These are phyloP conservation scores for Elanus axillaris DNA, from an alignment of 2,113 vertebrate genomes.

Conservation along the genomic window DNA sequence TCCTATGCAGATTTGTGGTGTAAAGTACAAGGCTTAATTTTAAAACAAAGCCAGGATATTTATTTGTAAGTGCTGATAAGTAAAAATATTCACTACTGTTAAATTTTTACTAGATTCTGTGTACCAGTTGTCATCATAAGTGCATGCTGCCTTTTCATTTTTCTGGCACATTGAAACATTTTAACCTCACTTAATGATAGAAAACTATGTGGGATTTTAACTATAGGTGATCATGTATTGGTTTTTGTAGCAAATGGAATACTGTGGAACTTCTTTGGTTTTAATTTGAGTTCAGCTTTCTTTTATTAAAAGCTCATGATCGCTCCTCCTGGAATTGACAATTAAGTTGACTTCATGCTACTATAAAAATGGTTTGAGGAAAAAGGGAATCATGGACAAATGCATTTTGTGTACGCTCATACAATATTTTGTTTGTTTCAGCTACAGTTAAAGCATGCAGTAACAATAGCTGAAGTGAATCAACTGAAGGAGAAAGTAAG, in stretches of 20 bases:
- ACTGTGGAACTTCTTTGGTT: neutral
- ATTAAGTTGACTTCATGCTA: neutral
- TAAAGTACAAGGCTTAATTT: neutral
- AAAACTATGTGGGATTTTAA: neutral
- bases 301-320: neutral
- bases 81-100: neutral
- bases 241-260: neutral
- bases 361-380: neutral
- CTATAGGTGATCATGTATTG: neutral
- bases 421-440: slow-evolving; percentile 24
- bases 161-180: neutral
- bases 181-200: neutral
- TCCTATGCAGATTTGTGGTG: neutral
- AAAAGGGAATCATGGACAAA: neutral
- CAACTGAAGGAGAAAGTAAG: slow-evolving; percentile 85
- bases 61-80: neutral
- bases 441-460: slow-evolving; percentile 84
- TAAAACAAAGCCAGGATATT: neutral
- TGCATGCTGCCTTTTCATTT: neutral
- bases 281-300: neutral
- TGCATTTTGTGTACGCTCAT: neutral
- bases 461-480: slow-evolving; percentile 80
- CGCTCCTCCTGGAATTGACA: neutral
- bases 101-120: neutral
- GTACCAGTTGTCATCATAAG: neutral